phyloP scores from a whole-genome alignment of 1,140 invertebrate species.

The Anastatus disparis region DNA sequence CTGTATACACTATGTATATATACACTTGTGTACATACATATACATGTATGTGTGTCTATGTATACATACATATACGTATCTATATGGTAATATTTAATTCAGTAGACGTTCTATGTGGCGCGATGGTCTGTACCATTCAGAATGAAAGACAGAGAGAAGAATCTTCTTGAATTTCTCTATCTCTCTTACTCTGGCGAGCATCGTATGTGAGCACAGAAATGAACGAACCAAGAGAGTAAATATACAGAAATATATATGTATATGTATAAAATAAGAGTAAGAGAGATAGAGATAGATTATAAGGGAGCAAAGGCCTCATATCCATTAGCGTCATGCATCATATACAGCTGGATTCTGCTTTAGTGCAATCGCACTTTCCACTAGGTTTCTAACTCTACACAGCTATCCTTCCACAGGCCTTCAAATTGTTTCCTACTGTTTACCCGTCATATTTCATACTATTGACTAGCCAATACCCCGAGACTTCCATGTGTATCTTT shows the following conservation, averaged over 20 bases:
- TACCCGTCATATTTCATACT: constrained; percentile 34
- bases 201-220: too few species aligned
- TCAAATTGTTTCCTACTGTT: constrained; percentile 42
- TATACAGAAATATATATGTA: too few species aligned
- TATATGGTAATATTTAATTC: constrained; percentile 39
- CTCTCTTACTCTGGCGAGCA: too few species aligned
- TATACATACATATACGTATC: neutral
- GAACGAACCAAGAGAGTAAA: neutral
- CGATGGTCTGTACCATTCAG: too few species aligned
- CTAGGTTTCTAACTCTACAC: constrained; percentile 13
- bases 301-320: constrained; percentile 25
- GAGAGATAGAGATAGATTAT: constrained; percentile 17
- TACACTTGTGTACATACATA: neutral
- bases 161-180: too few species aligned
- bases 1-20: neutral
- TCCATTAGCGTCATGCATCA: constrained; percentile 35
- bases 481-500: too few species aligned
- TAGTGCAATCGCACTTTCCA: constrained; percentile 40
- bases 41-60: neutral
- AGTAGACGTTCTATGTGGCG: neutral
- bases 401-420: too few species aligned
- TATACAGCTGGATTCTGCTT: constrained; percentile 23
- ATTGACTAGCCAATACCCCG: constrained; percentile 34
- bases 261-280: constrained; percentile 14
- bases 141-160: too few species aligned